phyloP scores from a whole-genome alignment of 2,888 invertebrate genomes.

The Mellilla xanthometata region DNA sequence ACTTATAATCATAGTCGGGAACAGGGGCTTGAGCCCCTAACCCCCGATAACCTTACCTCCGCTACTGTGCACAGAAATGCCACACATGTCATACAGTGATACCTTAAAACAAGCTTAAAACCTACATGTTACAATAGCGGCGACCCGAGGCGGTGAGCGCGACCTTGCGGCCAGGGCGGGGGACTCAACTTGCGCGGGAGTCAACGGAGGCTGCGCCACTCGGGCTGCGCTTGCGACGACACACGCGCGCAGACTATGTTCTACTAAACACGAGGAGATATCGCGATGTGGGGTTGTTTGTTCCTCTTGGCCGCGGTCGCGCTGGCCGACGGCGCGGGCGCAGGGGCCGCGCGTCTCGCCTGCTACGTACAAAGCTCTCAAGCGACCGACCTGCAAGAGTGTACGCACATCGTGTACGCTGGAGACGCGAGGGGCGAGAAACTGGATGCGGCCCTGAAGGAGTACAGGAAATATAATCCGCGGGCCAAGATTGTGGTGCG shows the following conservation, averaged over 20 bases:
- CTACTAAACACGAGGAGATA: constrained; percentile 16
- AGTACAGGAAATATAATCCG: constrained; percentile 72
- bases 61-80: constrained; percentile 8
- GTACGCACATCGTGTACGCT: constrained; percentile 77
- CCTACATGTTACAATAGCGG: constrained; percentile 12
- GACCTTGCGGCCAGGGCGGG: constrained; percentile 73
- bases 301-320: constrained; percentile 56
- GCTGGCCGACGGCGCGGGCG: constrained; percentile 62
- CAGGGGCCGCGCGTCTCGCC: constrained; percentile 72
- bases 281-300: constrained; percentile 64
- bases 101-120: not conserved
- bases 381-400: constrained; percentile 61
- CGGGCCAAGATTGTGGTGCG: constrained; percentile 80
- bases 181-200: constrained; percentile 64
- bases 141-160: constrained; percentile 55
- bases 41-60: too few species aligned
- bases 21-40: too few species aligned
- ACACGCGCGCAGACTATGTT: constrained; percentile 58
- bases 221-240: constrained; percentile 64
- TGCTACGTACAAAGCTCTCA: constrained; percentile 69
- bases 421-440: constrained; percentile 71
- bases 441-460: constrained; percentile 68
- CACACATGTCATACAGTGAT: constrained; percentile 22
- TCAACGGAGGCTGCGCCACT: constrained; percentile 54
- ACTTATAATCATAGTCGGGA: too few species aligned